Evolutionary conservation across 2,888 invertebrate genomes (phyloP).

Genomic region (Taenaris catops): DNA sequence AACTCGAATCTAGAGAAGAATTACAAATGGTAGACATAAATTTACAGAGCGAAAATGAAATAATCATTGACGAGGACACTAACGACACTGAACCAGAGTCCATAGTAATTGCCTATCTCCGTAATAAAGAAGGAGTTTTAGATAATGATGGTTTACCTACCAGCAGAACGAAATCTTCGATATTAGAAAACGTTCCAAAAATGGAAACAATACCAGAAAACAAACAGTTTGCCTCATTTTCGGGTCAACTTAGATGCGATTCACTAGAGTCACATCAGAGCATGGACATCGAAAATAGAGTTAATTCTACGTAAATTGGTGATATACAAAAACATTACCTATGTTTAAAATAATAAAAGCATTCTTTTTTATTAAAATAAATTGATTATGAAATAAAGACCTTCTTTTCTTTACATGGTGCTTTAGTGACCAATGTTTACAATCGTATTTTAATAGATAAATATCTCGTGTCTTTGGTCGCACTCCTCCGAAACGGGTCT

Average conservation of each 20-base stretch:
- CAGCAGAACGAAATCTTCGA: slow-evolving; percentile 41
- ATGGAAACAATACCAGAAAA: slow-evolving; percentile 54
- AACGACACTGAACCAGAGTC: slow-evolving; percentile 35
- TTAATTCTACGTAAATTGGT: no score
- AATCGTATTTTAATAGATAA: no score
- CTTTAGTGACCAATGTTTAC: no score
- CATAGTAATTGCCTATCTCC: slow-evolving; percentile 44
- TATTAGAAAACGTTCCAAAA: slow-evolving; percentile 46
- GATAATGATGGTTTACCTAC: slow-evolving; percentile 34
- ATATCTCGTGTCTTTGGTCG: no score
- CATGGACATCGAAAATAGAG: no score
- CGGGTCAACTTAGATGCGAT: background rate
- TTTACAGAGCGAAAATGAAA: slow-evolving; percentile 44
- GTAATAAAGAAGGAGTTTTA: slow-evolving; percentile 35
- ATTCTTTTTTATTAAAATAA: no score
- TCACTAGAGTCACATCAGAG: slow-evolving; percentile 4
- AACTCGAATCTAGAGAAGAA: slow-evolving; percentile 39
- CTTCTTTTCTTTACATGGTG: no score
- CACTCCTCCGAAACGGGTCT: no score
- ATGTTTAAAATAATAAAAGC: no score
- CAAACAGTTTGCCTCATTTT: slow-evolving; percentile 33
- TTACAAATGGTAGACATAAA: slow-evolving; percentile 43
- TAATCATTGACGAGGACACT: slow-evolving; percentile 31
- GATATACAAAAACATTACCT: no score
- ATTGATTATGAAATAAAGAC: no score